These are phyloP conservation scores for Stenichneumon culpator DNA, from an alignment of 2,888 invertebrate species.

Conservation along the genomic window DNA sequence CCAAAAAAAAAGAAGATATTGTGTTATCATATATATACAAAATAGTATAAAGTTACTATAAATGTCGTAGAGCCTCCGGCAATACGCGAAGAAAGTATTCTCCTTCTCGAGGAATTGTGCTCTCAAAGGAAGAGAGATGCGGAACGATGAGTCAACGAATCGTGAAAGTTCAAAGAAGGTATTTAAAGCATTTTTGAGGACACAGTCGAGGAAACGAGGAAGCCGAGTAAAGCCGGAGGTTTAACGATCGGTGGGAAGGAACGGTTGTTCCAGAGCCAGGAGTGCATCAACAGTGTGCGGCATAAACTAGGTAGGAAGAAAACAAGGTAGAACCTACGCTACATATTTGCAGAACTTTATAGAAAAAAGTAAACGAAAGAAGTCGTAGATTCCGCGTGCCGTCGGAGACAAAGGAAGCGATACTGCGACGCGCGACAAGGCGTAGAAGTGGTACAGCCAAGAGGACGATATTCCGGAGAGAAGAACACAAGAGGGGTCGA, in stretches of 20 bases:
- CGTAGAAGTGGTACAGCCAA: background rate
- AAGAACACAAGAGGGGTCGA: slow-evolving; percentile 20
- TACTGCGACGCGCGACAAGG: background rate
- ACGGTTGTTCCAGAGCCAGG: background rate
- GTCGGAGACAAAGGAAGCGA: slow-evolving; percentile 38
- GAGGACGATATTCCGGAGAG: slow-evolving; percentile 12
- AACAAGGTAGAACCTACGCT: slow-evolving; percentile 1
- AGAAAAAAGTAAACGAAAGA: slow-evolving; percentile 21
- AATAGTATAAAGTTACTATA: slow-evolving; percentile 41
- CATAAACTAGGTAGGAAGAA: background rate
- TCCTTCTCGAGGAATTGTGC: background rate
- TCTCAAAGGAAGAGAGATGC: background rate
- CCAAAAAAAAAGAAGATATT: slow-evolving; percentile 25
- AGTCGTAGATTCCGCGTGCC: slow-evolving; percentile 14
- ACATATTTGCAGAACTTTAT: background rate
- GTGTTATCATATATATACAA: slow-evolving; percentile 25
- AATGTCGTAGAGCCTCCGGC: slow-evolving; percentile 36
- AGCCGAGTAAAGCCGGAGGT: background rate
- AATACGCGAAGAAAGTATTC: slow-evolving; percentile 11
- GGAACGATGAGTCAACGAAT: slow-evolving; percentile 14
- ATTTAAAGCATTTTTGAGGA: background rate
- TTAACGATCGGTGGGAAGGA: slow-evolving; percentile 7
- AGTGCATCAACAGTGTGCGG: background rate
- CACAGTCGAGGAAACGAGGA: background rate
- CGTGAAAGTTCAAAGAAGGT: background rate